Percentiles rank a stretch among this genome's conserved stretches.
These are phyloP conservation scores for Phyllotreta cruciferae DNA, from an alignment of 2,888 invertebrate species.

Conservation along the genomic window DNA sequence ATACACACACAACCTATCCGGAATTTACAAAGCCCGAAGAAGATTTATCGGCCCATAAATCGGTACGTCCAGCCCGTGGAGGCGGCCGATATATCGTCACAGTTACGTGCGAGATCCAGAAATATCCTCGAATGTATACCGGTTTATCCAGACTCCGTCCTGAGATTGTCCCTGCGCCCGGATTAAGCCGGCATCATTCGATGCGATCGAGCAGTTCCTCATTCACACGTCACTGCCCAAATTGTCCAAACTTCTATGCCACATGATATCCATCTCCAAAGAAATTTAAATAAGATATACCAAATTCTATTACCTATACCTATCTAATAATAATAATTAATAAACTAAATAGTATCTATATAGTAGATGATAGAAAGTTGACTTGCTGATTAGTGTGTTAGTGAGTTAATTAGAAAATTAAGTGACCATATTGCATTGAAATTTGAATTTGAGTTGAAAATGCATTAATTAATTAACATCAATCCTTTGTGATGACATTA, in stretches of 20 bases:
- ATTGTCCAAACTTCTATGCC: slow-evolving; percentile 44
- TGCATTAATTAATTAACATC: too few relatives aligned
- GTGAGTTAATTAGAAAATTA: too few relatives aligned
- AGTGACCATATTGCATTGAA: too few relatives aligned
- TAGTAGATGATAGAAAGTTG: too few relatives aligned
- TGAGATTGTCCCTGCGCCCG: slow-evolving; percentile 57
- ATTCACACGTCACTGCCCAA: slow-evolving; percentile 60
- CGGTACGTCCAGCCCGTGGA: slow-evolving; percentile 50
- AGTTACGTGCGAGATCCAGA: slow-evolving; percentile 47
- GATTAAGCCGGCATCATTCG: slow-evolving; percentile 61
- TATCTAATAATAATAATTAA: too few relatives aligned
- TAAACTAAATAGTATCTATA: too few relatives aligned
- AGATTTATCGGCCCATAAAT: slow-evolving; percentile 51
- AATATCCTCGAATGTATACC: slow-evolving; percentile 41
- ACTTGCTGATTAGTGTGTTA: too few relatives aligned
- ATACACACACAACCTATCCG: slow-evolving; percentile 40
- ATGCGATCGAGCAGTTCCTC: slow-evolving; percentile 60
- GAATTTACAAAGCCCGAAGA: slow-evolving; percentile 42
- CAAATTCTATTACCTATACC: too few relatives aligned
- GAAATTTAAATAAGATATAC: too few relatives aligned
- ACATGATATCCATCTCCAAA: too few relatives aligned
- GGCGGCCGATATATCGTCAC: slow-evolving; percentile 58
- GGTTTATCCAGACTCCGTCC: slow-evolving; percentile 49
- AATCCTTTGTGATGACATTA: too few relatives aligned
- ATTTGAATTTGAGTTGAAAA: too few relatives aligned